Conservation (phyloP, 2,113 vertebrate genomes). For the Athene cunicularia region DNA sequence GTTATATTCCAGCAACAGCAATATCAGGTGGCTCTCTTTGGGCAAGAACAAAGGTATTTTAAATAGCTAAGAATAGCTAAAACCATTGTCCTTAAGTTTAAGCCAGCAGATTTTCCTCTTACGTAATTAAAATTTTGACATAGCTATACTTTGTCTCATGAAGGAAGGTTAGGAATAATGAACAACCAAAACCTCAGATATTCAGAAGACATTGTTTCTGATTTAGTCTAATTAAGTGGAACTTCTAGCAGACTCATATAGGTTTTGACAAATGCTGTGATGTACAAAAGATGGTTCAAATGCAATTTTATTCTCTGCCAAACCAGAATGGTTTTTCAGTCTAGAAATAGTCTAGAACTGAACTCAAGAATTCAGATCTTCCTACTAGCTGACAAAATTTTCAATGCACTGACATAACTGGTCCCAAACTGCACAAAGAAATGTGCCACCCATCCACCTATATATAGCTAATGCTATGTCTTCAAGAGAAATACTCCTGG, state of each 20-base stretch:
- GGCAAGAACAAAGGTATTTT: background rate
- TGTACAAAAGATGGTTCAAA: background rate
- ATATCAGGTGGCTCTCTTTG: fast-evolving
- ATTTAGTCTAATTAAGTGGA: background rate
- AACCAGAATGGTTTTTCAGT: background rate
- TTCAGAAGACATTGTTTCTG: background rate
- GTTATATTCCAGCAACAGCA: background rate
- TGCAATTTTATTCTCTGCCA: background rate
- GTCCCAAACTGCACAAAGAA: background rate
- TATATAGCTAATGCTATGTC: background rate
- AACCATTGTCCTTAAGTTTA: background rate
- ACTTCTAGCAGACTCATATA: background rate
- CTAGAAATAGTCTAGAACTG: background rate
- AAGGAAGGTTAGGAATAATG: background rate
- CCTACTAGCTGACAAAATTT: background rate
- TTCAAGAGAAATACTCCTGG: background rate
- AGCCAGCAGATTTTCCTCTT: background rate
- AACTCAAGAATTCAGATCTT: background rate
- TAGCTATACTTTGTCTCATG: background rate
- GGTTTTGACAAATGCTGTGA: background rate
- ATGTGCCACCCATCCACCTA: background rate
- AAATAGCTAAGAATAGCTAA: background rate
- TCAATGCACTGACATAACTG: background rate
- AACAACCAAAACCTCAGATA: background rate
- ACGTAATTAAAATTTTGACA: background rate